phyloP scores from a whole-genome alignment of 2,888 invertebrate species.

The Callyntrura sp. region DNA sequence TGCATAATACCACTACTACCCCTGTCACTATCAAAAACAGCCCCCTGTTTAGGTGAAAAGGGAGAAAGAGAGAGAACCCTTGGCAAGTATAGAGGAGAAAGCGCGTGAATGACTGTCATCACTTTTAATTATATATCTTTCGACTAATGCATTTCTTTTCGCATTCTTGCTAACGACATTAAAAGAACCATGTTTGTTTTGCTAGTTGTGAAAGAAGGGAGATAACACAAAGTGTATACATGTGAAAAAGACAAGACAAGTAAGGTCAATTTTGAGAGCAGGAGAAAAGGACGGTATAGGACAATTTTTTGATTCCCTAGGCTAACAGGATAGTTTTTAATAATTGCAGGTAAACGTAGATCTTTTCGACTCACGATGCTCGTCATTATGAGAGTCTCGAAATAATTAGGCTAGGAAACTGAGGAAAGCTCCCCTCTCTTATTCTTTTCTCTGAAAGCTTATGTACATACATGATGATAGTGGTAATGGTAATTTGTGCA shows the following conservation, averaged over 20 bases:
- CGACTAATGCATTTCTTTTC: conserved; percentile 17
- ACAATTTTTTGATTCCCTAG: background rate
- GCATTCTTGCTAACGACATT: background rate
- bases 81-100: background rate
- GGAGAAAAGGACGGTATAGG: too few species aligned
- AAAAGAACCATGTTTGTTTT: conserved; percentile 14
- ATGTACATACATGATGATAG: background rate
- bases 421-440: conserved; percentile 1
- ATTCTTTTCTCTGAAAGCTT: background rate
- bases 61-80: background rate
- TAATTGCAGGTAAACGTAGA: conserved; percentile 21
- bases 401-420: conserved; percentile 10
- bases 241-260: background rate
- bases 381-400: conserved; percentile 17
- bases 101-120: conserved; percentile 10
- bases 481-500: too few species aligned
- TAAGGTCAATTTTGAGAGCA: background rate
- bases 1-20: conserved; percentile 5
- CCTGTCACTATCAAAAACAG: background rate
- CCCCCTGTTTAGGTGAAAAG: background rate
- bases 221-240: background rate
- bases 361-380: background rate
- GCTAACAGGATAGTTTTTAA: background rate
- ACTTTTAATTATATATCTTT: conserved; percentile 38
- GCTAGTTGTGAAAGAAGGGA: background rate